phyloP scores from a whole-genome alignment of 2,113 vertebrate species.

The Thalassoma bifasciatum region DNA sequence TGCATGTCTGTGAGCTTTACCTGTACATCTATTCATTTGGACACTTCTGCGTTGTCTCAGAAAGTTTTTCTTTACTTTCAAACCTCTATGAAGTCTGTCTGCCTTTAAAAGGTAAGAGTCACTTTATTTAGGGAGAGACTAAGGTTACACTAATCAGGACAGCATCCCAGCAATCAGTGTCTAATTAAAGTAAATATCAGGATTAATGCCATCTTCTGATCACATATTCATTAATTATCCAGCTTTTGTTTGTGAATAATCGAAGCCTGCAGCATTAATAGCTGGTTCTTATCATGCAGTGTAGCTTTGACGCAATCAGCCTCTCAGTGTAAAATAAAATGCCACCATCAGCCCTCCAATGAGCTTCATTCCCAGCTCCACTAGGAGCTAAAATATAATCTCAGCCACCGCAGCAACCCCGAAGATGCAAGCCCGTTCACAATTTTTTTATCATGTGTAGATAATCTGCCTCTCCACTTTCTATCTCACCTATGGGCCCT shows the following conservation, averaged over 20 bases:
- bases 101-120: background rate
- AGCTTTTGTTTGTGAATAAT: background rate
- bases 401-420: background rate
- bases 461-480: constrained; percentile 19
- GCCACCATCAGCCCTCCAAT: background rate
- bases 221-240: background rate
- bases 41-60: too few relatives aligned
- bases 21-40: too few relatives aligned
- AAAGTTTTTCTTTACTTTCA: too few relatives aligned
- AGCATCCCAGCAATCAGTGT: background rate
- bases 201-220: background rate
- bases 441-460: constrained; percentile 5
- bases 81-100: too few relatives aligned
- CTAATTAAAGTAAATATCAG: constrained; percentile 10
- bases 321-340: background rate
- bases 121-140: background rate
- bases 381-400: constrained; percentile 10
- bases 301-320: constrained; percentile 7
- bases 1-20: too few relatives aligned
- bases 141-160: background rate
- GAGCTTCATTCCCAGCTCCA: background rate
- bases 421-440: background rate
- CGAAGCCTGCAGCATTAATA: constrained; percentile 3
- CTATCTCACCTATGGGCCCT: background rate
- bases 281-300: background rate